phyloP scores from a whole-genome alignment of 1,140 invertebrate species.

The Oreohelix idahoensis region DNA sequence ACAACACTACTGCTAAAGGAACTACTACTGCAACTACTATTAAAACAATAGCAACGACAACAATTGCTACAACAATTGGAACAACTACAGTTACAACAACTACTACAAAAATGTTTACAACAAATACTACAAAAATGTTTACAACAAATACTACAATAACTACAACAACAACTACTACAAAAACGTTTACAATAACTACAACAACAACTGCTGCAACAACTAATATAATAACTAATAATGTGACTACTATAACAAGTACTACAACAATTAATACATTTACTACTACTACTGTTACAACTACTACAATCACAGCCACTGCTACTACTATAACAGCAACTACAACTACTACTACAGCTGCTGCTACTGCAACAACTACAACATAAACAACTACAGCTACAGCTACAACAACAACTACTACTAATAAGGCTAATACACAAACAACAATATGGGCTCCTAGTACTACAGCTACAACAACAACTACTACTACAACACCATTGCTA shows the following conservation, averaged over 20 bases:
- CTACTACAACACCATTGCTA: background rate
- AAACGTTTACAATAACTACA: background rate
- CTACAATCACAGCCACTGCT: background rate
- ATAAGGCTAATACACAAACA: conserved; percentile 1
- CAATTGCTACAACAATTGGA: background rate
- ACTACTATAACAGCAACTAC: background rate
- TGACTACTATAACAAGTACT: no score
- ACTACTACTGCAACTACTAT: background rate
- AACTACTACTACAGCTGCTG: conserved; percentile 19
- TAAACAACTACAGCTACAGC: conserved; percentile 4
- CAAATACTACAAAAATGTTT: conserved; percentile 5
- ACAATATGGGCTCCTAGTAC: background rate
- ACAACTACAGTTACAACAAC: background rate
- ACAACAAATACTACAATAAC: background rate
- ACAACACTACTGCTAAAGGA: background rate
- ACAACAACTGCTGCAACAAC: background rate
- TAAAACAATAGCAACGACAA: no score
- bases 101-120: background rate
- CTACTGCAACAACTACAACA: conserved; percentile 8
- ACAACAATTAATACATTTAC: conserved; percentile 2
- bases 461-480: conserved; percentile 1
- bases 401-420: conserved; percentile 18
- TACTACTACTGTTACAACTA: background rate
- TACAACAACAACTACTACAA: conserved; percentile 12
- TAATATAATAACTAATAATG: no score